Evolutionary conservation across 64 coral and sea anemone genomes (phyloP).

Genomic region (Cladopsammia gracilis): DNA sequence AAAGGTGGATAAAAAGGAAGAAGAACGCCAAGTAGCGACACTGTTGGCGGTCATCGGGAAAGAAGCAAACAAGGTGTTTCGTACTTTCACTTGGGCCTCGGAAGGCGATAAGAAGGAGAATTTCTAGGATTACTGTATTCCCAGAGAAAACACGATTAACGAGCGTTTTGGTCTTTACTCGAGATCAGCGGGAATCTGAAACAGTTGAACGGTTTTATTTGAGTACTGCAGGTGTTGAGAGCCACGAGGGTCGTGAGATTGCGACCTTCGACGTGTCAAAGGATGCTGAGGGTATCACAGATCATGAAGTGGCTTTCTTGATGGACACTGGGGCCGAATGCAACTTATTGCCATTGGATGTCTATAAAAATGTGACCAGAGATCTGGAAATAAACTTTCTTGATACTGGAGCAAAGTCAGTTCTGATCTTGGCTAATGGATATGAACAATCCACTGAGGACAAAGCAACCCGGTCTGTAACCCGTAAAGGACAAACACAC

Average conservation of each 20-base stretch:
- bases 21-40: too few relatives aligned
- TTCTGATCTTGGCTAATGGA: constrained; percentile 31
- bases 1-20: too few relatives aligned
- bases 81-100: too few relatives aligned
- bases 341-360: constrained; percentile 42
- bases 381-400: constrained; percentile 39
- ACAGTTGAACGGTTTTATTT: constrained; percentile 7
- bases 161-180: too few relatives aligned
- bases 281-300: neutral
- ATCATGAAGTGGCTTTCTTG: neutral
- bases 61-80: too few relatives aligned
- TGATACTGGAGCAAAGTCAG: neutral
- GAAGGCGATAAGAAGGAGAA: too few relatives aligned
- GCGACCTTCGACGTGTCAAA: constrained; percentile 40
- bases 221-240: constrained; percentile 21
- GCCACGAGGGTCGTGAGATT: constrained; percentile 32
- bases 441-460: constrained; percentile 21
- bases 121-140: too few relatives aligned
- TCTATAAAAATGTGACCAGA: constrained; percentile 29
- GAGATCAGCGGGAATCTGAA: too few relatives aligned
- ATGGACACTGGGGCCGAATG: constrained; percentile 42
- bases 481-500: constrained; percentile 8
- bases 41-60: too few relatives aligned
- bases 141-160: too few relatives aligned
- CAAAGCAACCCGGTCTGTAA: constrained; percentile 43